Conservation (phyloP, 2,113 vertebrate genomes). For the Sander lucioperca region DNA sequence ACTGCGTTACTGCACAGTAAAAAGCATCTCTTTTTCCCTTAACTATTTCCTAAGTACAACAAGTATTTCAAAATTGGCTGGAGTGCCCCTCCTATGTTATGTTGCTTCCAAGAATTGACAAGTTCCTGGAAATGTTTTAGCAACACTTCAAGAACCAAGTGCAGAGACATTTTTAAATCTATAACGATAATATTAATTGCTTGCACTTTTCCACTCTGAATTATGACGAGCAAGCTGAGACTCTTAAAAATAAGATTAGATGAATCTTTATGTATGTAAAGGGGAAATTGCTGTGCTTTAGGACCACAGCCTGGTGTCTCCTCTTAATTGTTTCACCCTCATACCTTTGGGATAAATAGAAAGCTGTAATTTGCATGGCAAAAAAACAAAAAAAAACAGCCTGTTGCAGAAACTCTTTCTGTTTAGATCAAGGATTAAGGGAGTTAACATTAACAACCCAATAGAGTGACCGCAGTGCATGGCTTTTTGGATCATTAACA, state of each 20-base stretch:
- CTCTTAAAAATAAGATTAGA: too few relatives aligned
- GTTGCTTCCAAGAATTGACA: neutral
- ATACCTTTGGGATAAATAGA: neutral
- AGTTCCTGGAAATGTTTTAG: neutral
- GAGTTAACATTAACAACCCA: slow-evolving; percentile 6
- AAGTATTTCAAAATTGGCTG: neutral
- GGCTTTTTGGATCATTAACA: slow-evolving; percentile 2
- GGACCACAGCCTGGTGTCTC: neutral
- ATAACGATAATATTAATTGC: too few relatives aligned
- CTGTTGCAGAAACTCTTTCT: neutral
- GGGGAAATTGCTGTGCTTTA: neutral
- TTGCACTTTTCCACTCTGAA: too few relatives aligned
- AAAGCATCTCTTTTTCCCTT: neutral
- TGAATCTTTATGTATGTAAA: too few relatives aligned
- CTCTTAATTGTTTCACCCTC: neutral
- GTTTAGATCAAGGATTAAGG: neutral
- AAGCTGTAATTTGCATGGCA: neutral
- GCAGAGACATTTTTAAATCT: neutral
- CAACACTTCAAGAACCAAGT: neutral
- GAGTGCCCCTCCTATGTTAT: neutral
- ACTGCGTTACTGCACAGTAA: neutral
- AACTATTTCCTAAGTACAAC: neutral
- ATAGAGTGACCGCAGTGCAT: neutral
- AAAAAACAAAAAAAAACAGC: neutral
- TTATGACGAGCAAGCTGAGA: too few relatives aligned